Conservation (phyloP, 2,113 vertebrate species). For the Labrus mixtus region DNA sequence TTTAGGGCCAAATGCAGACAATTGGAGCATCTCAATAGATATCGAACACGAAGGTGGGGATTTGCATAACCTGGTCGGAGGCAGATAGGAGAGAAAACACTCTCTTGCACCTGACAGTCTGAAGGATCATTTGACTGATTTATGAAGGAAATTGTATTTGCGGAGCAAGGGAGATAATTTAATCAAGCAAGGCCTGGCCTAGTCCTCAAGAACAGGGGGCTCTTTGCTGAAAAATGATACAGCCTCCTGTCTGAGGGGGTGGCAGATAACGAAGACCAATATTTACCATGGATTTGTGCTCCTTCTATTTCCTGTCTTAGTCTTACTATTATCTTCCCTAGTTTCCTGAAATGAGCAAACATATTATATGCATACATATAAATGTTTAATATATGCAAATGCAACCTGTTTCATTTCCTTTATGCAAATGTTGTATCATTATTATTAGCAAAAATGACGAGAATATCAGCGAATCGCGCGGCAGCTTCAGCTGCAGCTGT, state of each 20-base stretch:
- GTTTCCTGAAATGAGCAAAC: conserved; percentile 77
- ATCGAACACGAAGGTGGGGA: conserved; percentile 71
- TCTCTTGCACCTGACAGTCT: conserved; percentile 79
- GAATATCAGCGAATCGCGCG: conserved; percentile 71
- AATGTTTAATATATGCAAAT: conserved; percentile 82
- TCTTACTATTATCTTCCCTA: conserved; percentile 72
- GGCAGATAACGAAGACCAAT: conserved; percentile 82
- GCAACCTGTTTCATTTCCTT: conserved; percentile 81
- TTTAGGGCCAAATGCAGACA: conserved; percentile 76
- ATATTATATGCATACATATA: conserved; percentile 77
- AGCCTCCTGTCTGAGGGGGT: conserved; percentile 70
- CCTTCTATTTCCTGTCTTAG: conserved; percentile 78
- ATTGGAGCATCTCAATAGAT: conserved; percentile 78
- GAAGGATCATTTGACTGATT: conserved; percentile 85
- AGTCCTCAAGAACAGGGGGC: conserved; percentile 77
- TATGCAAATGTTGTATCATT: conserved; percentile 79
- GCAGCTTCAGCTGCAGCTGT: conserved; percentile 58
- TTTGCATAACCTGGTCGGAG: conserved; percentile 81
- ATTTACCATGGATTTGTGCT: conserved; percentile 79
- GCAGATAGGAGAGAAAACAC: conserved; percentile 82
- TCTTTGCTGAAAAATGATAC: conserved; percentile 82
- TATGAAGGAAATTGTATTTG: conserved; percentile 85
- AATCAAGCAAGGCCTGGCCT: conserved; percentile 82
- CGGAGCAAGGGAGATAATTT: conserved; percentile 83
- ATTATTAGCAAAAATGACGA: conserved; percentile 75